phyloP scores from a whole-genome alignment of 2,888 invertebrate species.

The Myopa testacea region DNA sequence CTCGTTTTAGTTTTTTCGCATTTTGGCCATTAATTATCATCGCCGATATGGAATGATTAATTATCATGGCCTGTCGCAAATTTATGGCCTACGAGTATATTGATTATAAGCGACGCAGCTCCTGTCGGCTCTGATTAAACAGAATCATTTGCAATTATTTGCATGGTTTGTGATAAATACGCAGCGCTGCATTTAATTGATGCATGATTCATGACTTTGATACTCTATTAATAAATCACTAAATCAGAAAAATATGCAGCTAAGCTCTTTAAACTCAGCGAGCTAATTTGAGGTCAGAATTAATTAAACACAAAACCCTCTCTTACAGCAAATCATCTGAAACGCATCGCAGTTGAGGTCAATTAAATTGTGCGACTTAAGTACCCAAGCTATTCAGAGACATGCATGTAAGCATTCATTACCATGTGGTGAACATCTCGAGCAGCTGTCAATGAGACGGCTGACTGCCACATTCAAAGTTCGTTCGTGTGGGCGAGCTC shows the following conservation, averaged over 20 bases:
- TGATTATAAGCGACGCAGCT: conserved; percentile 26
- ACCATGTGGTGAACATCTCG: too few relatives aligned
- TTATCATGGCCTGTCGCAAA: background rate
- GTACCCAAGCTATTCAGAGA: too few relatives aligned
- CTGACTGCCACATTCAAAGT: too few relatives aligned
- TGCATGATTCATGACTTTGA: background rate
- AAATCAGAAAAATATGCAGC: background rate
- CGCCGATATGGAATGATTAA: conserved; percentile 17
- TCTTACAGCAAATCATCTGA: too few relatives aligned
- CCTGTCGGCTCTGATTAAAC: conserved; percentile 34
- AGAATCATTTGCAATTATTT: conserved; percentile 38
- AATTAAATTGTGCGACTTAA: too few relatives aligned
- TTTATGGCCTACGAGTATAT: conserved; percentile 21
- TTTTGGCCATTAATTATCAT: conserved; percentile 33
- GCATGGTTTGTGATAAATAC: conserved; percentile 6
- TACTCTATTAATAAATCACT: background rate
- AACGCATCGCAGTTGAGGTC: too few relatives aligned
- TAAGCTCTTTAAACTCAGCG: too few relatives aligned
- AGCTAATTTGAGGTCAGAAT: background rate
- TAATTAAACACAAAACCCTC: background rate
- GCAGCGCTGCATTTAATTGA: background rate
- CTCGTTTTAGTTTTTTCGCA: background rate
- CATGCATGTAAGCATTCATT: too few relatives aligned
- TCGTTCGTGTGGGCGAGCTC: too few relatives aligned
- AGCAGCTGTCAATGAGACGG: too few relatives aligned